Evolutionary conservation across 2,113 vertebrate genomes (phyloP), one percentile per base, ranked within the genome.

Genomic region (Peromyscus maniculatus): DNA sequence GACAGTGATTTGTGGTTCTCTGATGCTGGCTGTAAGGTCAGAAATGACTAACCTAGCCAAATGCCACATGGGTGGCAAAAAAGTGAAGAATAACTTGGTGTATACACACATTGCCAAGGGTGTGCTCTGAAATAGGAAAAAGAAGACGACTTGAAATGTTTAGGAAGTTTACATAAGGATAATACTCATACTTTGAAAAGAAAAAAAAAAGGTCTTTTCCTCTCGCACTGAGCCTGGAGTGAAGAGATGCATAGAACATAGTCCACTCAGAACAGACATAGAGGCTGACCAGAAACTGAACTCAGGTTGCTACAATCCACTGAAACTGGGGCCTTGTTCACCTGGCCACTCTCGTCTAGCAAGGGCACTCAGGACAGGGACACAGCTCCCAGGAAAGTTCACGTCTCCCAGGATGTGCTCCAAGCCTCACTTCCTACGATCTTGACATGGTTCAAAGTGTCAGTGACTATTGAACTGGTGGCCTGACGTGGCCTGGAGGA

Each of bases 191-290:
- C n/a, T 12, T 36, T 57, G 66, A 39, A 82, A 88, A n/a, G 33
- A 31, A 66, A 89, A 19, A 52, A 74, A 52, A 74, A n/a, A 57
- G 24, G 7, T 19, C 12, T 16, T 12, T 46, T 49, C 1, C 39
- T 87, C 62, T 67, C n/a, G 49, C 28, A 33, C 36, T 33, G 31
- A 71, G 17, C 66, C 66, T 71, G 11, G 31, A 59, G 33, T 52
- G 64, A 69, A 69, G 64, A 87, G 16, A 11, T 52, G 7, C 5
- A 55, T 21, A 16, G 33, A 24, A 12, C 22, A n/a, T 5, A 21
- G 12, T 2, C 22, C 12, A 71, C 1, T 1, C 3, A 9, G 49
- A 71, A 24, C 6, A 52, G 6, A 26, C 66, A n/a, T n/a, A 1
- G 4, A 55, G 6, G 12, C 49, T 69, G 84, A 67, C 2, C 19